These are phyloP conservation scores for Tetrapedia diversipes DNA, from an alignment of 2,888 invertebrate genomes.

Conservation along the genomic window DNA sequence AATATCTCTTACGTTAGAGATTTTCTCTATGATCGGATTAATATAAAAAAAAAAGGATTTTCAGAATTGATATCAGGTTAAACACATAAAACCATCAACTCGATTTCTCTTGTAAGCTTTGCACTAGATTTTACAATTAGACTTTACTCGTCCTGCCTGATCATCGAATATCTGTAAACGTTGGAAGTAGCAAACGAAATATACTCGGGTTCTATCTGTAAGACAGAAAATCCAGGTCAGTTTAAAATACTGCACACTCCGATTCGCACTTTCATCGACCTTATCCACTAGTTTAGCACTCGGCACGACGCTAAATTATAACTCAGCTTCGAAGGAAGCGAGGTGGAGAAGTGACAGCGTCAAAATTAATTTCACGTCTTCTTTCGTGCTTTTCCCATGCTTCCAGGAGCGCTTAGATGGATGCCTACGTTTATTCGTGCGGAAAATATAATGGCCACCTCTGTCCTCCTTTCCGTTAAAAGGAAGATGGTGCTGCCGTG, in stretches of 20 bases:
- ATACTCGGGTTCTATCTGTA: background rate
- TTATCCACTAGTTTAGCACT: conserved; percentile 43
- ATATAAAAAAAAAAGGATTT: too few relatives aligned
- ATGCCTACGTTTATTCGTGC: conserved; percentile 56
- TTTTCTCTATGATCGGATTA: too few relatives aligned
- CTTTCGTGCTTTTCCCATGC: conserved; percentile 32
- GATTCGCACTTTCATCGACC: conserved; percentile 53
- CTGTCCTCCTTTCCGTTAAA: conserved; percentile 11
- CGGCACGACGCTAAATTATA: conserved; percentile 53
- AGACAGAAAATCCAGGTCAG: conserved; percentile 46
- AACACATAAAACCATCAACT: too few relatives aligned
- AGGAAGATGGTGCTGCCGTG: conserved; percentile 25
- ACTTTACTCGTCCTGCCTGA: too few relatives aligned
- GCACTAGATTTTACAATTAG: too few relatives aligned
- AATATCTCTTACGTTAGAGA: too few relatives aligned
- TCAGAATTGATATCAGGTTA: too few relatives aligned
- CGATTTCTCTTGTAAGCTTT: too few relatives aligned
- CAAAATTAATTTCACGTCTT: conserved; percentile 64
- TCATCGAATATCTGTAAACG: conserved; percentile 10
- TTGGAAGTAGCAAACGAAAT: conserved; percentile 5
- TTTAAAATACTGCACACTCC: conserved; percentile 50
- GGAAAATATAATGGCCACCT: conserved; percentile 54
- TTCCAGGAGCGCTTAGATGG: conserved; percentile 43
- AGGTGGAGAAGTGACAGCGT: conserved; percentile 30
- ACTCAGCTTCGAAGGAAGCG: conserved; percentile 32